phyloP scores from a whole-genome alignment of 1,140 invertebrate species.

The Drosophila simulans region DNA sequence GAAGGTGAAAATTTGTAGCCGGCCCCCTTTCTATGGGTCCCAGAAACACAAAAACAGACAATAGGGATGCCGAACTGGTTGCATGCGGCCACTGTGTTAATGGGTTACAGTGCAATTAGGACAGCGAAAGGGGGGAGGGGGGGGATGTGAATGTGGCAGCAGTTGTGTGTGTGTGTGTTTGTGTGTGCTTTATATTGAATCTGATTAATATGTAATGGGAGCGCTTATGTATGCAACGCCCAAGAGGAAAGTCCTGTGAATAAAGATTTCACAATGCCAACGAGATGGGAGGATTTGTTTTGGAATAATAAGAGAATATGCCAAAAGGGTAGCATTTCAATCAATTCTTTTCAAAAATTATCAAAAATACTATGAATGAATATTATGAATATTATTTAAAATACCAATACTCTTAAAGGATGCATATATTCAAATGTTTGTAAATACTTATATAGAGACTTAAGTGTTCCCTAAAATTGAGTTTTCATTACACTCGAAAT shows the following conservation, averaged over 20 bases:
- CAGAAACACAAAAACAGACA: slow-evolving; percentile 41
- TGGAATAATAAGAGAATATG: background rate
- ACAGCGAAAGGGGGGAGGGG: slow-evolving; percentile 42
- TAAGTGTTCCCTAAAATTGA: background rate
- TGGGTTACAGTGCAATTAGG: slow-evolving; percentile 81
- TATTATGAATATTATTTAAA: no score
- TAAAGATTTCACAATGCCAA: background rate
- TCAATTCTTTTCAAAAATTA: no score
- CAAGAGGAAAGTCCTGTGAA: slow-evolving; percentile 16
- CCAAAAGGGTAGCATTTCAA: no score
- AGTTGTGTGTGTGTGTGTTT: background rate
- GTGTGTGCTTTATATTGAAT: slow-evolving; percentile 31
- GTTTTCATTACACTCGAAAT: background rate
- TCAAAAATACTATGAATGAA: no score
- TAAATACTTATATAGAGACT: no score
- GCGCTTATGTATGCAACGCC: slow-evolving; percentile 17
- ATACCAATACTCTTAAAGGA: no score
- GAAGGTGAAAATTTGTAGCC: slow-evolving; percentile 73
- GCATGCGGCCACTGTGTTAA: slow-evolving; percentile 57
- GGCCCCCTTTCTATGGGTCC: slow-evolving; percentile 28
- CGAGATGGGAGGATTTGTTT: background rate
- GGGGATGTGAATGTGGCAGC: background rate
- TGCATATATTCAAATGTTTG: no score
- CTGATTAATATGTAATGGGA: slow-evolving; percentile 51
- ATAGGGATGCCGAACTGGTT: slow-evolving; percentile 51